These are phyloP conservation scores for Mechanitis mazaeus DNA, from an alignment of 2,888 invertebrate genomes.

Conservation along the genomic window DNA sequence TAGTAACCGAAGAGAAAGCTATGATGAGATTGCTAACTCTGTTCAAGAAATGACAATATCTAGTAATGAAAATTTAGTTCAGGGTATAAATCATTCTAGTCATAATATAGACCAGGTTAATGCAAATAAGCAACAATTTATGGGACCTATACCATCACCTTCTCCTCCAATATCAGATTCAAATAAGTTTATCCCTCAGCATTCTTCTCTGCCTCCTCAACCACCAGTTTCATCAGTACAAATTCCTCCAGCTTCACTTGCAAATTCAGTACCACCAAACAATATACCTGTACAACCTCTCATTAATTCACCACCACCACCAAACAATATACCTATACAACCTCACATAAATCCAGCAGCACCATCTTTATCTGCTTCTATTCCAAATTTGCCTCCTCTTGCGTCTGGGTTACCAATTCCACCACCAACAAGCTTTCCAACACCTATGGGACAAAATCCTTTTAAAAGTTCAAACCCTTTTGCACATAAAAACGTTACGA, in stretches of 20 bases:
- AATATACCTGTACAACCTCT: conserved; percentile 32
- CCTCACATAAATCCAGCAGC: conserved; percentile 8
- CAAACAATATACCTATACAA: conserved; percentile 33
- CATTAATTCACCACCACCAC: conserved; percentile 4
- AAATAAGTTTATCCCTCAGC: conserved; percentile 15
- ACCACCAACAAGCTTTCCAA: conserved; percentile 29
- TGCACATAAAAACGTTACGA: conserved; percentile 64
- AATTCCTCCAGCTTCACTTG: conserved; percentile 11
- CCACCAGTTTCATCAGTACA: conserved; percentile 19
- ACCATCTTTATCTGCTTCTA: conserved; percentile 16
- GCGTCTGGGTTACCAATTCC: conserved; percentile 17
- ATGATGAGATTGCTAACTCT: conserved; percentile 52
- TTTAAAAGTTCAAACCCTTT: conserved; percentile 67
- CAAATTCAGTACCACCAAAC: conserved; percentile 10
- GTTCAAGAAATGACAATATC: conserved; percentile 59
- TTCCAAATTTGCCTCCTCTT: conserved; percentile 24
- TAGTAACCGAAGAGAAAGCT: conserved; percentile 44
- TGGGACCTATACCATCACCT: conserved; percentile 12
- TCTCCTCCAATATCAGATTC: conserved; percentile 8
- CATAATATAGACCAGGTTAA: conserved; percentile 23
- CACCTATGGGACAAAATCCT: conserved; percentile 50
- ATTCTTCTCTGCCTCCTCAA: conserved; percentile 13
- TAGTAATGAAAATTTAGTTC: conserved; percentile 46
- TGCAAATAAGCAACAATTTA: conserved; percentile 10
- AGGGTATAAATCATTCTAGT: conserved; percentile 33